phyloP scores from a whole-genome alignment of 2,888 invertebrate genomes.

The Pelosia muscerda region DNA sequence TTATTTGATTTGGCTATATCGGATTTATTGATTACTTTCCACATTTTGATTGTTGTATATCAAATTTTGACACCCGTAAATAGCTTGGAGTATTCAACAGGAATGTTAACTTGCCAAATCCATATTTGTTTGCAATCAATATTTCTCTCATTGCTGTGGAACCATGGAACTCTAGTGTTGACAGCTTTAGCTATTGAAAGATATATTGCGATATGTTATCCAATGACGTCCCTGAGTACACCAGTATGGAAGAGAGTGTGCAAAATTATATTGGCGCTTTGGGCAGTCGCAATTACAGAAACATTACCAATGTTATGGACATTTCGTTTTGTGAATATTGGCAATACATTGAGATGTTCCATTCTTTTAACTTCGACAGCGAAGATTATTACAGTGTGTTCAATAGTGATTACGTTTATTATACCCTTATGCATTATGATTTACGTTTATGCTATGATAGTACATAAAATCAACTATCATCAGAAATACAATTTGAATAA shows the following conservation, averaged over 20 bases:
- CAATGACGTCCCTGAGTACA: slow-evolving; percentile 42
- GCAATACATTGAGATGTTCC: slow-evolving; percentile 42
- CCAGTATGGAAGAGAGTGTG: slow-evolving; percentile 41
- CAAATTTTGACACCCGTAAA: slow-evolving; percentile 25
- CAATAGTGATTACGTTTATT: slow-evolving; percentile 44
- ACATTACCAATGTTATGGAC: slow-evolving; percentile 39
- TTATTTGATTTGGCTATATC: slow-evolving; percentile 76
- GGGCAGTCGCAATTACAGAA: slow-evolving; percentile 51
- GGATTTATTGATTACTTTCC: slow-evolving; percentile 69
- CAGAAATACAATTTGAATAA: slow-evolving; percentile 39
- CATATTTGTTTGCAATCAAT: slow-evolving; percentile 43
- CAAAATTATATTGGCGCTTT: slow-evolving; percentile 44
- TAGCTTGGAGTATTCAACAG: not conserved
- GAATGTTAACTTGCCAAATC: slow-evolving; percentile 34
- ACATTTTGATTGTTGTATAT: slow-evolving; percentile 62
- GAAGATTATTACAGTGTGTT: slow-evolving; percentile 37
- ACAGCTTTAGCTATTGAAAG: slow-evolving; percentile 52
- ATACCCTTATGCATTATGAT: slow-evolving; percentile 51
- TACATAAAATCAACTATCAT: slow-evolving; percentile 46
- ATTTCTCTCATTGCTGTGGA: slow-evolving; percentile 44
- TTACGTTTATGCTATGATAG: slow-evolving; percentile 54
- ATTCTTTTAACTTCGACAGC: slow-evolving; percentile 19
- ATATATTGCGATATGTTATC: slow-evolving; percentile 52
- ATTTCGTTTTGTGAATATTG: slow-evolving; percentile 40
- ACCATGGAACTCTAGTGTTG: slow-evolving; percentile 51